Base-by-base conservation (phyloP, 2,888 invertebrate species). In the Pherbina coryleti region DNA sequence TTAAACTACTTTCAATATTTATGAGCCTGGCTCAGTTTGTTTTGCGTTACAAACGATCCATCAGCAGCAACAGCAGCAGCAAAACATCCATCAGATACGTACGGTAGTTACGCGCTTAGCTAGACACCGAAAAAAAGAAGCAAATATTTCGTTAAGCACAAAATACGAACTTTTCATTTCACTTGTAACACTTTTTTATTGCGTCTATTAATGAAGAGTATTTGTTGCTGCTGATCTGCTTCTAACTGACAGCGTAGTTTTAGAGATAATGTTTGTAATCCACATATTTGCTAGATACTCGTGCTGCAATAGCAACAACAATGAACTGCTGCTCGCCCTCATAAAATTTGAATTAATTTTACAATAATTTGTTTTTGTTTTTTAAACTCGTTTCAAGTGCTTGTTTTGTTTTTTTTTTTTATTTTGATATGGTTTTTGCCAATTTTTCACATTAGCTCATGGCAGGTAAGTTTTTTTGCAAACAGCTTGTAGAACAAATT, bases 391-490 rank as follows among this genome's bases (percentile, higher is more conserved):
- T 60, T 64, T 64, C 28, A 14, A 7, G 53, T 53, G 14, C 49
- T 22, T 73, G 77, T 78, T 75, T 75, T 70, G 75, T 70, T 78
- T 82, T 79, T 76, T 77, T 76, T 72, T 60, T 69, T 77, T 66
- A 64, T 37, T 44, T 22, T n/a, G n/a, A 57, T 34, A 31, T 49
- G 19, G 17, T 60, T 62, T 64, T 17, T n/a, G 34, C n/a, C n/a
- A n/a, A n/a, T 31, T 37, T 31, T 14, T 34, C 5, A 9, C 64
- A 37, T 9, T 37, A 34, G 34, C 19, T 64, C 11, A 17, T 44
- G 11, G 14, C 44, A 14, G 3, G 14, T 44, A 44, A 7, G n/a
- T 1, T 25, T 49, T 44, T 71, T 83, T 79, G 75, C 51, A 70
- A 78, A 67, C 55, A 67, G 69, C 44, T 53, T 69, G 51, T 69